Percentiles rank a stretch among this genome's conserved stretches.
Conservation (phyloP, 1,140 invertebrate genomes). For the Ceratosolen solmsi region DNA sequence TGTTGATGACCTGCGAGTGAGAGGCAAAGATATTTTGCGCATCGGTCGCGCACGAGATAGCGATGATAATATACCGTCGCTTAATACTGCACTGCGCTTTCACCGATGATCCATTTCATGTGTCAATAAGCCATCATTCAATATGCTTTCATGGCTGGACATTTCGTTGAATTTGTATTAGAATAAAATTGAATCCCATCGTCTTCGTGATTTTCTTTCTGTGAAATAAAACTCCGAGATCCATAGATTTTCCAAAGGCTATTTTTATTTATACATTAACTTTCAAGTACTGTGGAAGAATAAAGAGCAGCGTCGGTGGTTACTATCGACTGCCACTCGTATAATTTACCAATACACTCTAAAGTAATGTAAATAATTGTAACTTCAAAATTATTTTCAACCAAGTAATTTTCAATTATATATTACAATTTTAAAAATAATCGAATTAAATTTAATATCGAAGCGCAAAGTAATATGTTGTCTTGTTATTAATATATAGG, state of each 20-base stretch:
- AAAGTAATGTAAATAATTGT: not conserved
- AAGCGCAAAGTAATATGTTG: too few relatives aligned
- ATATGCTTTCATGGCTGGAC: not conserved
- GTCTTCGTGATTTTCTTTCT: too few relatives aligned
- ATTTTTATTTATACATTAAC: not conserved
- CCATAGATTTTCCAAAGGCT: not conserved
- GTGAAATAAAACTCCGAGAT: too few relatives aligned
- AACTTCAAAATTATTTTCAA: too few relatives aligned
- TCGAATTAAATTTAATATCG: too few relatives aligned
- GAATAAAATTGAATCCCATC: too few relatives aligned
- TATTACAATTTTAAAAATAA: too few relatives aligned
- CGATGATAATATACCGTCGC: not conserved
- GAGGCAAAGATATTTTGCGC: not conserved
- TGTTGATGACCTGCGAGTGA: constrained; percentile 33
- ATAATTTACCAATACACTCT: not conserved
- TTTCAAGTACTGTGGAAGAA: not conserved
- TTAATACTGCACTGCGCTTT: not conserved
- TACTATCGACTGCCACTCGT: not conserved
- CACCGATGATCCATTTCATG: not conserved
- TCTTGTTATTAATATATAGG: too few relatives aligned
- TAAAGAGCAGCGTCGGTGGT: not conserved
- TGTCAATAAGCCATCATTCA: not conserved
- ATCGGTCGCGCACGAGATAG: not conserved
- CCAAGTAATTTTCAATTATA: too few relatives aligned
- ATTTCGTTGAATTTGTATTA: too few relatives aligned